These are phyloP conservation scores for Enteromius viviparus DNA, from an alignment of 2,797 vertebrate genomes.

Conservation along the genomic window DNA sequence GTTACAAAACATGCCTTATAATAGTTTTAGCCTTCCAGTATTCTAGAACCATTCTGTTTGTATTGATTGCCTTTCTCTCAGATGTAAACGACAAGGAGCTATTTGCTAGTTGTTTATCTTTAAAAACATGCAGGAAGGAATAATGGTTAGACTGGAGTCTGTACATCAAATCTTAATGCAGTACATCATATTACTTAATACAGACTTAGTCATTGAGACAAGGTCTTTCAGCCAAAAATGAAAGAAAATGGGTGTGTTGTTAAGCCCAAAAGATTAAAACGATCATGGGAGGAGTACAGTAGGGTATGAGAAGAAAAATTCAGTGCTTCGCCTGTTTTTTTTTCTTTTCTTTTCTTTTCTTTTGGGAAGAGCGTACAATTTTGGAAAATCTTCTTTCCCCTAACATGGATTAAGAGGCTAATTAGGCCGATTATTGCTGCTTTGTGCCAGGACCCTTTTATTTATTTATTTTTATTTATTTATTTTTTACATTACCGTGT, in stretches of 20 bases:
- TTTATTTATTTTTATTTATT: not conserved
- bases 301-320: not conserved
- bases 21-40: not conserved
- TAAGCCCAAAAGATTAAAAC: not conserved
- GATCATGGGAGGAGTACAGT: slow-evolving; percentile 1
- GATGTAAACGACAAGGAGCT: not conserved
- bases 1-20: slow-evolving; percentile 5
- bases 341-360: not conserved
- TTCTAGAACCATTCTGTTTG: not conserved
- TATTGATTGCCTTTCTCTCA: not conserved
- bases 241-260: not conserved
- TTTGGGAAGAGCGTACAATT: not conserved
- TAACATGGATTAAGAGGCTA: slow-evolving; percentile 10
- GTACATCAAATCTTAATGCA: not conserved
- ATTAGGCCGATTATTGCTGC: not conserved
- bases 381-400: not conserved
- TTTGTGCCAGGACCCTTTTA: not conserved
- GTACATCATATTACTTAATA: not conserved
- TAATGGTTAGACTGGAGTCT: not conserved
- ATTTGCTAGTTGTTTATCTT: not conserved
- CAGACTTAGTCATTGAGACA: not conserved
- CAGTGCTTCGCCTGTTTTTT: no score
- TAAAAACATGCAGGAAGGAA: not conserved
- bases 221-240: not conserved
- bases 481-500: not conserved